Evolutionary conservation across 2,797 vertebrate genomes (phyloP).

Genomic region (Benthosema pterotum): DNA sequence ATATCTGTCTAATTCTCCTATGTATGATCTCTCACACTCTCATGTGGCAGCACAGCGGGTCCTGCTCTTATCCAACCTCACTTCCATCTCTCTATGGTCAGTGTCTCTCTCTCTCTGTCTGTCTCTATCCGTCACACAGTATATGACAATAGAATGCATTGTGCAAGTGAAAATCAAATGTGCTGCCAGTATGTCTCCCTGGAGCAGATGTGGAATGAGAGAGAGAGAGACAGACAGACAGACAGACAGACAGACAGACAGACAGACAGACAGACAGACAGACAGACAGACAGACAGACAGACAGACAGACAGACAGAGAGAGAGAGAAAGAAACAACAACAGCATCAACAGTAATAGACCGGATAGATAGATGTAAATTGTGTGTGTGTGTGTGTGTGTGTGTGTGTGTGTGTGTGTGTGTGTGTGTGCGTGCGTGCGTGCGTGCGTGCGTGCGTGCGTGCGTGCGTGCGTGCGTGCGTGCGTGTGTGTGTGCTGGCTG

Average conservation of each 20-base stretch:
- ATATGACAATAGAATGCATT: slow-evolving; percentile 54
- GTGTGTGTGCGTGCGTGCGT: not conserved
- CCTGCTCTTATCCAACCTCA: no score
- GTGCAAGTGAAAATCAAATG: slow-evolving; percentile 66
- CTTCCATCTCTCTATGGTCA: no score
- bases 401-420: not conserved
- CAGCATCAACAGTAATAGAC: no score
- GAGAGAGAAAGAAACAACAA: slow-evolving; percentile 28
- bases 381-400: slow-evolving; percentile 12
- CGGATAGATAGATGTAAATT: no score
- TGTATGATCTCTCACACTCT: not conserved
- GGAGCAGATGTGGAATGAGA: slow-evolving; percentile 53
- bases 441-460: slow-evolving; percentile 19
- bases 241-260: slow-evolving; percentile 37
- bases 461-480: slow-evolving; percentile 28
- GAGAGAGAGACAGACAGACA: slow-evolving; percentile 4
- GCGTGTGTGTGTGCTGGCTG: slow-evolving; percentile 44
- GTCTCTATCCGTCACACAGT: slow-evolving; percentile 33
- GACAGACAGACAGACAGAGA: no score
- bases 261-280: slow-evolving; percentile 6
- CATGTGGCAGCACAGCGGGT: no score
- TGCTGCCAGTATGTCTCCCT: slow-evolving; percentile 49
- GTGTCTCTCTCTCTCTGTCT: not conserved
- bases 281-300: no score
- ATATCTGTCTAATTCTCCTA: not conserved